phyloP scores from a whole-genome alignment of 2,797 vertebrate species.

The Diglossa cyanea region DNA sequence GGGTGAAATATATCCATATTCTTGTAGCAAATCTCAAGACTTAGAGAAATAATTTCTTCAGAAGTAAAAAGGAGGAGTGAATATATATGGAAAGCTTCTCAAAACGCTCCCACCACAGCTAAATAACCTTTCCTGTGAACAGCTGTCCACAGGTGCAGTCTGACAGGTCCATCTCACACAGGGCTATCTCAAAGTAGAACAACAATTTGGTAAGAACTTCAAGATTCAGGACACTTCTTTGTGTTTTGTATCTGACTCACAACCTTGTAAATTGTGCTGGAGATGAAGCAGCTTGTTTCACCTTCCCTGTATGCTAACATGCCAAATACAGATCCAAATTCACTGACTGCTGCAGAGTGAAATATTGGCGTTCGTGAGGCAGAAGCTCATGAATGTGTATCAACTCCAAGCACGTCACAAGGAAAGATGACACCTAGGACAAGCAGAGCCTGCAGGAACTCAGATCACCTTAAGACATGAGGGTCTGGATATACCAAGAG shows the following conservation, averaged over 20 bases:
- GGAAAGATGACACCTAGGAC: neutral
- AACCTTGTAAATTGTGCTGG: neutral
- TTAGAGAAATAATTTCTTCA: neutral
- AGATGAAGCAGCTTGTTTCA: neutral
- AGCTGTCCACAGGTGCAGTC: neutral
- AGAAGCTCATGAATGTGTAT: neutral
- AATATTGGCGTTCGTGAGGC: neutral
- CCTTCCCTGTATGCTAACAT: neutral
- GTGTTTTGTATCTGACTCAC: neutral
- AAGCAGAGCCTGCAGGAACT: neutral
- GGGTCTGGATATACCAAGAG: neutral
- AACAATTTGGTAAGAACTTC: neutral
- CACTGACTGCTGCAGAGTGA: neutral
- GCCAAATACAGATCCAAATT: neutral
- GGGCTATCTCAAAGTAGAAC: neutral
- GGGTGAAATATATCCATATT: neutral
- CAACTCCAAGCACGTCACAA: fast-evolving
- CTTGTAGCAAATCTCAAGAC: neutral
- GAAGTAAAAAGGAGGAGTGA: neutral
- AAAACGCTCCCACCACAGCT: neutral
- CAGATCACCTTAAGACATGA: neutral
- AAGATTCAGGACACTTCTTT: neutral
- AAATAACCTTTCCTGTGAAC: neutral
- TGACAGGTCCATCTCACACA: neutral
- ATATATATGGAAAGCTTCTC: neutral